A percentile compares a stretch with the other conserved stretches of the same genome.
Evolutionary conservation across 37 sponge, comb jelly and placozoan species (phyloP).

Genomic region (Trichoplax adhaerens): DNA sequence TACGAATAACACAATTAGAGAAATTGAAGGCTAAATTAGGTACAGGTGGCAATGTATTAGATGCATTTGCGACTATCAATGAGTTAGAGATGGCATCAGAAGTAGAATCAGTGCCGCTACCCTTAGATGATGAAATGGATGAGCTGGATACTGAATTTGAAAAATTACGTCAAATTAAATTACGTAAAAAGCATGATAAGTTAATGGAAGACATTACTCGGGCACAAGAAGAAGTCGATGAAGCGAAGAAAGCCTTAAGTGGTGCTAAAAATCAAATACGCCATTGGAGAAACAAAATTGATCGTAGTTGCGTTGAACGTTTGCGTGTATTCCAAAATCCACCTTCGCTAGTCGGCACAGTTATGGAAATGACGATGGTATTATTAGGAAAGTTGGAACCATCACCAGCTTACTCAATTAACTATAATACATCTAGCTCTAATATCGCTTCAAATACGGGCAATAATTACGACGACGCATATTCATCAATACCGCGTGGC

Average conservation of each 20-base stretch:
- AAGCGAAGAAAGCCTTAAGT: conserved; percentile 18
- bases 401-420: background rate
- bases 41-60: conserved; percentile 24
- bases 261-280: conserved; percentile 20
- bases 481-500: too few relatives aligned
- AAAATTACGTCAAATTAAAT: background rate
- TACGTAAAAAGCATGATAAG: conserved; percentile 21
- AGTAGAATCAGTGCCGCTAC: conserved; percentile 21
- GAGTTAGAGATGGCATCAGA: conserved; percentile 36
- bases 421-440: too few relatives aligned
- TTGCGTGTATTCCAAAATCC: conserved; percentile 52
- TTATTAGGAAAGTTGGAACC: conserved; percentile 22
- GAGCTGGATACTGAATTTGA: conserved; percentile 28
- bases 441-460: too few relatives aligned
- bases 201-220: background rate
- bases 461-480: too few relatives aligned
- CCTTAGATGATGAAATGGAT: conserved; percentile 4
- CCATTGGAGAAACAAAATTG: conserved; percentile 36
- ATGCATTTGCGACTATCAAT: conserved; percentile 33
- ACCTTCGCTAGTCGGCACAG: conserved; percentile 38
- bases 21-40: conserved; percentile 29
- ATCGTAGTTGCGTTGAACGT: conserved; percentile 61
- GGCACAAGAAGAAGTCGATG: background rate
- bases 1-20: conserved; percentile 35
- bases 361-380: conserved; percentile 55